phyloP scores from a whole-genome alignment of 37 sponge, comb jelly and placozoan species.

The Beroe forskalii region DNA sequence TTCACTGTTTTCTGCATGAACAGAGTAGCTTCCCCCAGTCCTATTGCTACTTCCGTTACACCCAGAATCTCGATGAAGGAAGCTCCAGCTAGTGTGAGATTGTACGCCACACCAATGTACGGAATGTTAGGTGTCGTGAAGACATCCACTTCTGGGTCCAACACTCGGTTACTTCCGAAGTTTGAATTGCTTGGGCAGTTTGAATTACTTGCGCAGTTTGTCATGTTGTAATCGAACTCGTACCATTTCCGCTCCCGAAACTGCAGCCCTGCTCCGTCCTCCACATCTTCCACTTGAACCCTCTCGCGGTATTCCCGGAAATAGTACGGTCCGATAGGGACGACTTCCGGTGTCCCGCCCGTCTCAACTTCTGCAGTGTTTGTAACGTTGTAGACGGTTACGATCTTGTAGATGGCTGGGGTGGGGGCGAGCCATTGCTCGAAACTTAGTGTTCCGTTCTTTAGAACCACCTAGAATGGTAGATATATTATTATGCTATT shows the following conservation, averaged over 20 bases:
- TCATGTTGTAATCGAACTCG: conserved; percentile 11
- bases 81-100: neutral
- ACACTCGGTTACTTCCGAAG: neutral
- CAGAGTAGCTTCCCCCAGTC: neutral
- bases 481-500: no score
- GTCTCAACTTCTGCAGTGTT: neutral
- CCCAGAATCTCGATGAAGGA: neutral
- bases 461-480: conserved; percentile 13
- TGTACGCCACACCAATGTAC: conserved; percentile 28
- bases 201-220: neutral
- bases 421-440: conserved; percentile 35
- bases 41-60: neutral
- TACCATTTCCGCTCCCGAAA: conserved; percentile 43
- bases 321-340: conserved; percentile 18
- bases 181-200: no score
- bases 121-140: neutral
- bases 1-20: neutral
- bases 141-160: neutral
- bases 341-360: neutral
- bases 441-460: neutral
- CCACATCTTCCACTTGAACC: conserved; percentile 11
- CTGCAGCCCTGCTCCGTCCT: neutral
- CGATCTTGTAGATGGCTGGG: conserved; percentile 43
- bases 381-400: conserved; percentile 40
- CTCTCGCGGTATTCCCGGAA: conserved; percentile 55